phyloP scores from a whole-genome alignment of 92 coral and sea anemone species.

The Epizoanthus illoricatus region DNA sequence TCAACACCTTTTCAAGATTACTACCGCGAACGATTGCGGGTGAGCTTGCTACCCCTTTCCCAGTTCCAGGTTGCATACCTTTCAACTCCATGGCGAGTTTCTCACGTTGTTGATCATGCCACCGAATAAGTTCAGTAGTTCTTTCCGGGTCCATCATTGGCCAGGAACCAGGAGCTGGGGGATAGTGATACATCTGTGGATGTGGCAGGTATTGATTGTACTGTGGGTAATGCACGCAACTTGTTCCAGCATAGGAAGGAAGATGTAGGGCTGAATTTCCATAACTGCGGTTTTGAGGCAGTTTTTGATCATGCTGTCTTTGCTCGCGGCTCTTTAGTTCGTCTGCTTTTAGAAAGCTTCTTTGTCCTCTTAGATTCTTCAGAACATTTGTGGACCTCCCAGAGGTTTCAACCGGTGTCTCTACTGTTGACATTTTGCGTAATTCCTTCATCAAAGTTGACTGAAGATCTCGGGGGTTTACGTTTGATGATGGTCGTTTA shows the following conservation, averaged over 20 bases:
- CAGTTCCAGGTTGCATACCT: conserved; percentile 4
- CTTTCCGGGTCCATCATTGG: conserved; percentile 19
- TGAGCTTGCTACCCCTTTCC: neutral
- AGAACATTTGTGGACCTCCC: neutral
- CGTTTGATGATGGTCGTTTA: conserved; percentile 30
- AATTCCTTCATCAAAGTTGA: conserved; percentile 51
- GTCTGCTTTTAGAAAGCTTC: neutral
- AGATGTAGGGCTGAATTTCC: neutral
- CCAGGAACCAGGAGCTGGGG: conserved; percentile 23
- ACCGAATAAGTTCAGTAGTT: conserved; percentile 18
- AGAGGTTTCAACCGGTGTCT: neutral
- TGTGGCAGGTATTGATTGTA: neutral
- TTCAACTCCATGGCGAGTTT: conserved; percentile 23
- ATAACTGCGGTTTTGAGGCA: neutral
- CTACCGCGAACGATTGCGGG: neutral
- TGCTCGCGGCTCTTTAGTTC: neutral
- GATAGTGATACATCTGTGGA: neutral
- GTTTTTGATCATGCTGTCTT: neutral
- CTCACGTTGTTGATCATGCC: conserved; percentile 31
- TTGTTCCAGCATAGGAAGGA: neutral
- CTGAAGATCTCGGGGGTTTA: conserved; percentile 44
- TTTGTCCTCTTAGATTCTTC: neutral
- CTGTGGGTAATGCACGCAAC: neutral
- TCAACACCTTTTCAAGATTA: conserved; percentile 25
- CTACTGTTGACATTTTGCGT: neutral